Base-by-base conservation (phyloP, 2,888 invertebrate genomes). In the Strigamia transsilvanica region DNA sequence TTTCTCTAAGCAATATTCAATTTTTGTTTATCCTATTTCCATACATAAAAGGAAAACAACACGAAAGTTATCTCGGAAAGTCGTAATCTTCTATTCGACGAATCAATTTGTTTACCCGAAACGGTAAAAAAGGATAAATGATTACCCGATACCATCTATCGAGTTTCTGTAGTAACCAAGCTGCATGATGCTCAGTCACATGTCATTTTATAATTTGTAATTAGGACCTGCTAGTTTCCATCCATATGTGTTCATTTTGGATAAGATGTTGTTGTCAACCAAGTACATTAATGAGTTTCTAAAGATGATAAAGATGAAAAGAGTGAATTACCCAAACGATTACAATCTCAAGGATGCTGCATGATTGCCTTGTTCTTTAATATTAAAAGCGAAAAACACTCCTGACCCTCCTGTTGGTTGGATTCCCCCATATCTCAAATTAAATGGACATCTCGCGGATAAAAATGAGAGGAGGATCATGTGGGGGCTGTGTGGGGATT, bases 181-280 rank as follows among this genome's bases (percentile, higher is more conserved):
- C 42, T 42, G 15, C 21, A 61, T 7, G 21, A n/a, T 12, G 21
- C 46, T 46, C 46, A 46, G 15, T 46, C 46, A 46, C 12, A 46
- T 46, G 46, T 46, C 46, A 15, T 56, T 73, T n/a, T 32, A 73
- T 73, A 73, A 73, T 32, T 73, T 73, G 21, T 66, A 66, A 66
- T 66, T 66, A 66, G 61, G 23, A 9, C 38, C 10, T 23, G 21
- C 9, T 23, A n/a, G 9, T 21, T 5, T 5, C 61, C 12, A 12
- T 21, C 61, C 4, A 66, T 21, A 21, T 21, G 18, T 23, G 21
- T 23, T 23, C 21, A 23, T 66, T 27, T 66, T 66, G 21, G 21
- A 66, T 18, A 66, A n/a, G 61, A n/a, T 21, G 21, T 18, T 27
- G 27, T n/a, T n/a, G 32, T 3, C 73, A 27, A 18, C 6, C 13